phyloP scores from a whole-genome alignment of 2,113 vertebrate genomes.

The Trinectes maculatus region DNA sequence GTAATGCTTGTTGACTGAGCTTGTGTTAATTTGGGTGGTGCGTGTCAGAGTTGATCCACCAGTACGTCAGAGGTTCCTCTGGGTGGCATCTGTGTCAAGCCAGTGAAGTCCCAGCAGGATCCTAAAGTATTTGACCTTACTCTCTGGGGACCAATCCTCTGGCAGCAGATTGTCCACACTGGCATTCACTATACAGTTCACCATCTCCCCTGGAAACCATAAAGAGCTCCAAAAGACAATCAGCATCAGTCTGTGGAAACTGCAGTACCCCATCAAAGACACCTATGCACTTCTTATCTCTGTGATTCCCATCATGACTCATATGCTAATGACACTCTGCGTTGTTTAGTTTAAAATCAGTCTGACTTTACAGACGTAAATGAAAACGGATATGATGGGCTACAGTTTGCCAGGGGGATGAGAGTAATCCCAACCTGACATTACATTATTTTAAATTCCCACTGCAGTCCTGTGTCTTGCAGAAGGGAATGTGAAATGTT shows the following conservation, averaged over 20 bases:
- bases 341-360: conserved; percentile 31
- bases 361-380: conserved; percentile 37
- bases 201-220: conserved; percentile 1
- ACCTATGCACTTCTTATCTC: conserved; percentile 21
- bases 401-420: conserved; percentile 8
- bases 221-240: conserved; percentile 34
- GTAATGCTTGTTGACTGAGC: background rate
- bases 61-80: conserved; percentile 1
- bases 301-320: conserved; percentile 33
- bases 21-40: background rate
- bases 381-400: conserved; percentile 3
- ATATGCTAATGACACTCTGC: conserved; percentile 21
- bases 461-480: background rate
- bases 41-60: background rate
- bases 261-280: conserved; percentile 12
- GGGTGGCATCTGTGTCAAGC: background rate
- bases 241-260: conserved; percentile 12
- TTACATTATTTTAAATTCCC: conserved; percentile 1
- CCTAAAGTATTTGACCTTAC: conserved; percentile 25
- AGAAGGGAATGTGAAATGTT: background rate
- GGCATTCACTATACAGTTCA: conserved; percentile 5
- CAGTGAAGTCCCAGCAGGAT: conserved; percentile 24
- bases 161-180: conserved; percentile 1
- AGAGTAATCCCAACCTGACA: conserved; percentile 18
- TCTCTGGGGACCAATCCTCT: conserved; percentile 8